Evolutionary conservation across 2,113 vertebrate species (phyloP).

Genomic region (Capricornis sumatraensis): DNA sequence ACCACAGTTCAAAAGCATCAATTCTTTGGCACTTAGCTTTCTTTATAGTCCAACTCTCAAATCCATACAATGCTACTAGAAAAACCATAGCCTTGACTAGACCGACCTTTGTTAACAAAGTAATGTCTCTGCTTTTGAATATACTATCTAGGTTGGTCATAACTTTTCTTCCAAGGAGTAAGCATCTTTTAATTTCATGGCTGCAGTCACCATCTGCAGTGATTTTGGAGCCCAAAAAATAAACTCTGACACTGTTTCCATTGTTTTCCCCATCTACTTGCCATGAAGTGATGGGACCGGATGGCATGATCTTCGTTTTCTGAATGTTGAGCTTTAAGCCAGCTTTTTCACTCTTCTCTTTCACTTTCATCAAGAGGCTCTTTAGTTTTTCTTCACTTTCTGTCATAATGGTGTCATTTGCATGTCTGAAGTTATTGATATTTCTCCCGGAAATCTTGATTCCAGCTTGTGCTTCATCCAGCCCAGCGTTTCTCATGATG

Average conservation of each 20-base stretch:
- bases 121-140: not conserved
- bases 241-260: no score
- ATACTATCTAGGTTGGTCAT: not conserved
- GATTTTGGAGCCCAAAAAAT: not conserved
- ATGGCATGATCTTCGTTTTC: not conserved
- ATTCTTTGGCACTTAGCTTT: not conserved
- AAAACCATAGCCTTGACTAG: not conserved
- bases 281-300: not conserved
- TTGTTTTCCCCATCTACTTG: not conserved
- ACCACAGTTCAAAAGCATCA: not conserved
- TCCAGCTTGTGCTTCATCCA: not conserved
- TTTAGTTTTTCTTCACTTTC: not conserved
- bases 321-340: not conserved
- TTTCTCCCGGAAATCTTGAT: not conserved
- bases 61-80: not conserved
- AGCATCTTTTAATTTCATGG: not conserved
- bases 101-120: fast-evolving
- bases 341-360: not conserved
- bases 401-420: not conserved
- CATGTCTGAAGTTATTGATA: not conserved
- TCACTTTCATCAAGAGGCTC: not conserved
- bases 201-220: not conserved
- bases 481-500: not conserved
- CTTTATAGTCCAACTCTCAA: not conserved
- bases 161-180: not conserved